Evolutionary conservation across 2,113 vertebrate genomes (phyloP).

Genomic region (Bucco capensis): DNA sequence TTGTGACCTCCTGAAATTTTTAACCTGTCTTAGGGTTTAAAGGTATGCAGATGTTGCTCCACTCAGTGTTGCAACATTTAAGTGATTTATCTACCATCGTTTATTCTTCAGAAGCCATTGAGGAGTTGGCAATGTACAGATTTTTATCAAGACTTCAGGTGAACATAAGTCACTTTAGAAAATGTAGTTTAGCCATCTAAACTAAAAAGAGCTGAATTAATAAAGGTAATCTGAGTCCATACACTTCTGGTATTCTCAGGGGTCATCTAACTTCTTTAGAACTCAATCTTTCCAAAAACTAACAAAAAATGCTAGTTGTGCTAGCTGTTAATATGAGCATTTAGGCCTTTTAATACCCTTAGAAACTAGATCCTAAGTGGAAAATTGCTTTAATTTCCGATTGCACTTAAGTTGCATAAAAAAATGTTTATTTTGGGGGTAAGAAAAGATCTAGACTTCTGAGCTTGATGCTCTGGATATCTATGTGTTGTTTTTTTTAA

Average conservation of each 20-base stretch:
- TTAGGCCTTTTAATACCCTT: background rate
- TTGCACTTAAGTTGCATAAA: background rate
- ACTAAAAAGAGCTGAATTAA: background rate
- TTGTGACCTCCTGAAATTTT: background rate
- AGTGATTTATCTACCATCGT: background rate
- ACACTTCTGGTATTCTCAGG: background rate
- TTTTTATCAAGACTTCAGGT: constrained; percentile 45
- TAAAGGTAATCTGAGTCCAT: background rate
- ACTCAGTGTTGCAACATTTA: background rate
- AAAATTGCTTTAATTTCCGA: background rate
- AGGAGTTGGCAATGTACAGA: constrained; percentile 41
- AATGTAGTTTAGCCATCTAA: constrained; percentile 25
- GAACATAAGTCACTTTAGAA: background rate
- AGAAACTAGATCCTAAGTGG: background rate
- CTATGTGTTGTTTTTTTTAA: background rate
- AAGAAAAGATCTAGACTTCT: background rate
- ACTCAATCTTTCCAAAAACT: background rate
- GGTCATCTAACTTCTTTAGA: background rate
- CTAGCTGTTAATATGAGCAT: background rate
- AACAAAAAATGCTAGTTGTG: background rate
- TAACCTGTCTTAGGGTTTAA: background rate
- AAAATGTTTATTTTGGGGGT: background rate
- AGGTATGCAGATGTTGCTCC: background rate
- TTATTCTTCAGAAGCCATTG: constrained; percentile 20
- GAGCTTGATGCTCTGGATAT: background rate